Evolutionary conservation across 2,888 invertebrate species (phyloP).

Genomic region (Xestia ashworthii): DNA sequence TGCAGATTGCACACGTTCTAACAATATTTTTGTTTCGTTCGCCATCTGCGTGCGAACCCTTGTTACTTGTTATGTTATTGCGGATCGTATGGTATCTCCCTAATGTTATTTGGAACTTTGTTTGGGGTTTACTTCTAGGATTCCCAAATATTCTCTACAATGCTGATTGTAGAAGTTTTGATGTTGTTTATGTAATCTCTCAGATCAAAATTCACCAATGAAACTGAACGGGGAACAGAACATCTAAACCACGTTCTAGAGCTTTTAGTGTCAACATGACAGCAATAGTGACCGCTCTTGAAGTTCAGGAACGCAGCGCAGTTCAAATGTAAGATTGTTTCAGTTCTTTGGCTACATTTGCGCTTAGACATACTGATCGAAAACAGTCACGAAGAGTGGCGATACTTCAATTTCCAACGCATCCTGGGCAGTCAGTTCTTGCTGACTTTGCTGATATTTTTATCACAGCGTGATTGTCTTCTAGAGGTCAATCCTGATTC

Average conservation of each 20-base stretch:
- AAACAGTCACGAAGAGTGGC: neutral
- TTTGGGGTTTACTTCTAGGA: neutral
- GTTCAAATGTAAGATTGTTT: neutral
- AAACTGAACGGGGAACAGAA: neutral
- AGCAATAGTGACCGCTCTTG: neutral
- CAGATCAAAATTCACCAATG: neutral
- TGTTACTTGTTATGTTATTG: constrained; percentile 51
- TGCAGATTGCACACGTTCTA: constrained; percentile 53
- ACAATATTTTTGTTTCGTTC: constrained; percentile 45
- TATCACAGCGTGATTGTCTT: neutral
- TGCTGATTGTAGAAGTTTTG: constrained; percentile 6
- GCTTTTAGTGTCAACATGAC: neutral
- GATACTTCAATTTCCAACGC: neutral
- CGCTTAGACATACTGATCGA: neutral
- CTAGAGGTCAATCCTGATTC: neutral
- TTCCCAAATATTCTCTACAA: neutral
- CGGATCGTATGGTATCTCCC: constrained; percentile 9
- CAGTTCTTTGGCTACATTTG: neutral
- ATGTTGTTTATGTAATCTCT: neutral
- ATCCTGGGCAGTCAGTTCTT: neutral
- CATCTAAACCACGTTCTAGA: neutral
- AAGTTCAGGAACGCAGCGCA: neutral
- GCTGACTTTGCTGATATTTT: neutral
- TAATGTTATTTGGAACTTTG: constrained; percentile 47
- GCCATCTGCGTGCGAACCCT: constrained; percentile 41